Conservation (phyloP, 2,797 vertebrate genomes). For the Leptatherina wallacei region DNA sequence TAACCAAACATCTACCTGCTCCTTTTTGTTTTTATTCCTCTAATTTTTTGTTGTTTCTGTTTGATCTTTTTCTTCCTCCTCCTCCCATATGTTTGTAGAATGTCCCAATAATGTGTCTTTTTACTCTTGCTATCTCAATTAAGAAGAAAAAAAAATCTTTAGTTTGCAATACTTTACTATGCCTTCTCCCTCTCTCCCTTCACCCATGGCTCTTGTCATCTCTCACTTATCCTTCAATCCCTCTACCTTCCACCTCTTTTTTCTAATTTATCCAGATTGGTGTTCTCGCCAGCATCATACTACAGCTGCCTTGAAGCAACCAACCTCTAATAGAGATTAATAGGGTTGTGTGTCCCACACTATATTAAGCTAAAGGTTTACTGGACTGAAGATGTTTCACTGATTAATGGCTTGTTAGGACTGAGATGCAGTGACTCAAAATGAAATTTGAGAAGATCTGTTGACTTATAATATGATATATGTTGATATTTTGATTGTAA, state of each 20-base stretch:
- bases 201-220: slow-evolving; percentile 8
- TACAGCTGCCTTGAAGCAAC: slow-evolving; percentile 5
- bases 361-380: slow-evolving; percentile 4
- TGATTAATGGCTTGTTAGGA: background rate
- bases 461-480: background rate
- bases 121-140: no score
- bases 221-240: background rate
- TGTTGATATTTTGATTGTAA: background rate
- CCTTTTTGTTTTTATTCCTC: no score
- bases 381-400: background rate
- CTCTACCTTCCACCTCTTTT: background rate
- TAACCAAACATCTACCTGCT: no score
- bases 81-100: background rate
- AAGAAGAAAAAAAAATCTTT: slow-evolving; percentile 6
- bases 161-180: slow-evolving; percentile 1
- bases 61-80: background rate
- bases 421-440: background rate
- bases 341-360: background rate
- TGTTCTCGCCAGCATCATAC: background rate
- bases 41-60: no score
- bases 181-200: background rate
- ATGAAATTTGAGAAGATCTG: background rate
- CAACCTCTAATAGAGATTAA: background rate
- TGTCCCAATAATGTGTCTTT: no score
- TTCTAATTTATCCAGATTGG: slow-evolving; percentile 12